phyloP scores from a whole-genome alignment of 2,888 invertebrate species.

The Acanthopleura granulata region DNA sequence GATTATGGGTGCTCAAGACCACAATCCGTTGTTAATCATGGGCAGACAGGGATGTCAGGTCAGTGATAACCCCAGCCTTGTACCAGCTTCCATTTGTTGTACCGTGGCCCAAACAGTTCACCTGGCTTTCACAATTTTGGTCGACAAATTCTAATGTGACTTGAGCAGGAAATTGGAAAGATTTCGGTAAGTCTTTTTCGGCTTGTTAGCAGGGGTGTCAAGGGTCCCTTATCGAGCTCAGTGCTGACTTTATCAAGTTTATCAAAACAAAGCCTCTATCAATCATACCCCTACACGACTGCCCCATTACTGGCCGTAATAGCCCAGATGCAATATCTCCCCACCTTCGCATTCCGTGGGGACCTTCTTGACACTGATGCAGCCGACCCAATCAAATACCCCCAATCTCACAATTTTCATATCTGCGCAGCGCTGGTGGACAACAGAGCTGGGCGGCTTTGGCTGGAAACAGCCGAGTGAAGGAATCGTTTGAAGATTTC shows the following conservation, averaged over 20 bases:
- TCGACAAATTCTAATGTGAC: background rate
- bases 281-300: conserved; percentile 6
- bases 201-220: background rate
- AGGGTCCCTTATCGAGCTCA: background rate
- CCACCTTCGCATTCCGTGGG: background rate
- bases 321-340: background rate
- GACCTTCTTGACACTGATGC: background rate
- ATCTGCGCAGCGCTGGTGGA: background rate
- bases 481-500: conserved; percentile 14
- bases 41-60: background rate
- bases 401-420: conserved; percentile 1
- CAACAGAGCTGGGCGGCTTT: background rate
- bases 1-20: background rate
- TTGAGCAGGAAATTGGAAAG: conserved; percentile 3
- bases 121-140: background rate
- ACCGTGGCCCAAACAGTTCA: background rate
- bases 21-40: background rate
- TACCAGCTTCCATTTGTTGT: background rate
- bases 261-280: conserved; percentile 11
- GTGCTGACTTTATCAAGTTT: conserved; percentile 12
- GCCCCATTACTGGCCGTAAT: conserved; percentile 13
- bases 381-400: conserved; percentile 2
- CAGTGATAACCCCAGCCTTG: background rate
- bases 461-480: background rate
- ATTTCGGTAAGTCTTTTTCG: conserved; percentile 6